Evolutionary conservation across 2,888 invertebrate species (phyloP), one percentile per base, ranked within the genome.

Genomic region (Netelia inedita): DNA sequence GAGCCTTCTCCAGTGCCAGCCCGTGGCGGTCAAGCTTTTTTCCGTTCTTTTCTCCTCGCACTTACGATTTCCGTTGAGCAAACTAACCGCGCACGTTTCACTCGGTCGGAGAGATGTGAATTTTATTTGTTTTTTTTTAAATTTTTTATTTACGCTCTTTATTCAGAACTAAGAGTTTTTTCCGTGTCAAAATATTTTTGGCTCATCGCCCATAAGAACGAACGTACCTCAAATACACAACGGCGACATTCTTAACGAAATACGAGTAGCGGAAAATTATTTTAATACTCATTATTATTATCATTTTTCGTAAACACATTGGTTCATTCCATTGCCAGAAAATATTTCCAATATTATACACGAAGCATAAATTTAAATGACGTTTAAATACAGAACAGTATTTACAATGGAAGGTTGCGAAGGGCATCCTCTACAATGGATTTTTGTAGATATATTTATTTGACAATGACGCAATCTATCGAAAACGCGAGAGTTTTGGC

Each of bases 61-160:
- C 76, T 80, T 65, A 68, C 76, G 76, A 76, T 84, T 76, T 81
- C 75, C 68, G 75, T 80, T 21, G 68, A 73, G 50, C 68, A 21
- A 72, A 80, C 76, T 23, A 63, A 76, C 72, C 76, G 66, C 80
- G 28, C 68, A 61, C 59, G 35, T 41, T 59, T 43, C 59, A 35
- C 35, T 68, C 55, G 59, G 16, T 11, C 73, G 43, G 55, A 66
- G 78, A 63, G 66, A 73, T 73, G 68, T 14, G 28, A 69, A 68
- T 75, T 71, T 82, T 28, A 63, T 23, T 23, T 46, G 9, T 73
- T 71, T 41, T 74, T 23, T 35, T 69, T 41, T 83, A n/a, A n/a
- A n/a, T 76, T 84, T 86, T 63, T 87, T 87, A 86, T 84, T 81
- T 78, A 75, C 72, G 78, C 78, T 83, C 80, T 74, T 72, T 43